Evolutionary conservation across 2,797 vertebrate genomes (phyloP).

Genomic region (Sciurus carolinensis): DNA sequence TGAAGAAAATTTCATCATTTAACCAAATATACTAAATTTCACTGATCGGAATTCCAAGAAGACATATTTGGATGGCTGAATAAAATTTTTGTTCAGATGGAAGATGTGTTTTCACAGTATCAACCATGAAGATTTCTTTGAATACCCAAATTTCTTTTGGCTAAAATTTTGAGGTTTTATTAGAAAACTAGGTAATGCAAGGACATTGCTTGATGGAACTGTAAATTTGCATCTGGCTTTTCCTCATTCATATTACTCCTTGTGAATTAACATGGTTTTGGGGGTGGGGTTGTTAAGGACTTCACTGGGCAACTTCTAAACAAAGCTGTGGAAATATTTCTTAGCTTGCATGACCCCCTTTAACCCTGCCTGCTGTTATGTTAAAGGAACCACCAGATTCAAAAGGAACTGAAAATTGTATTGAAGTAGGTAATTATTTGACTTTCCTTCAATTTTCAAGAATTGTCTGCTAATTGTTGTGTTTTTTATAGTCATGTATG

Average conservation of each 20-base stretch:
- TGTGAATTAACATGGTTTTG: background rate
- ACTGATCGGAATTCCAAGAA: background rate
- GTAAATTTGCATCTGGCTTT: background rate
- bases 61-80: background rate
- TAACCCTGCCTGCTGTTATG: background rate
- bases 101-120: background rate
- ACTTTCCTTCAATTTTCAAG: constrained; percentile 2
- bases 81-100: background rate
- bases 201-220: background rate
- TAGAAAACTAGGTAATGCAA: background rate
- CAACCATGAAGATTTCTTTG: background rate
- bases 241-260: background rate
- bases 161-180: background rate
- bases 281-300: background rate
- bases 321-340: background rate
- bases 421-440: background rate
- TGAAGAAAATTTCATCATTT: background rate
- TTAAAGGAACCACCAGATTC: background rate
- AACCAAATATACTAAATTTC: background rate
- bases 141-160: background rate
- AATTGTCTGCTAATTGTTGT: background rate
- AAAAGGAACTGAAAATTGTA: background rate
- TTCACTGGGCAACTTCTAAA: background rate
- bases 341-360: background rate
- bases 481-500: background rate